A percentile compares a stretch with the other conserved stretches of the same genome.
These are phyloP conservation scores for Myxocyprinus asiaticus DNA, from an alignment of 2,113 vertebrate species.

Conservation along the genomic window DNA sequence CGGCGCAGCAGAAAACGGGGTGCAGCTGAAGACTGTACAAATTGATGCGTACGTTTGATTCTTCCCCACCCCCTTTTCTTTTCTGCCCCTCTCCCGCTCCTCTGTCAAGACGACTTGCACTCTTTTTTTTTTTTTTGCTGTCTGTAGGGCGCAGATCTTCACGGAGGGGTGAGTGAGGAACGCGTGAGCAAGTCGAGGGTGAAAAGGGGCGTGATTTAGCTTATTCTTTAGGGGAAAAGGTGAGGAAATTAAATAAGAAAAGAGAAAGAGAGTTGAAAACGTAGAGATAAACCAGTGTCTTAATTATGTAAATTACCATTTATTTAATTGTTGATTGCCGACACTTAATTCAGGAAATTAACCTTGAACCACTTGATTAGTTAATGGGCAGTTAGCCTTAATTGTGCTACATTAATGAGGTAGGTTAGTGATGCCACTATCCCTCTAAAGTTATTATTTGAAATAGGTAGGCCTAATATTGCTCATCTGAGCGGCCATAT, in stretches of 20 bases:
- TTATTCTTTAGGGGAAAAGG: constrained; percentile 51
- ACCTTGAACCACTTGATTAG: constrained; percentile 32
- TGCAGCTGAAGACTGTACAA: constrained; percentile 78
- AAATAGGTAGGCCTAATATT: background rate
- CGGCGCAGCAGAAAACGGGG: constrained; percentile 72
- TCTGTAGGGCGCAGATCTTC: constrained; percentile 70
- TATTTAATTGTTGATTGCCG: constrained; percentile 15
- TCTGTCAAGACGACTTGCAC: constrained; percentile 74
- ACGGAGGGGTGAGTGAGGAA: constrained; percentile 72
- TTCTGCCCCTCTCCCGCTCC: constrained; percentile 65
- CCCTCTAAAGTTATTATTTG: constrained; percentile 7
- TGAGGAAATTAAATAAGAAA: constrained; percentile 28
- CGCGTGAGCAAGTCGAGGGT: constrained; percentile 67
- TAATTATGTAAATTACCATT: constrained; percentile 28
- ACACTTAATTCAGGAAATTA: constrained; percentile 34
- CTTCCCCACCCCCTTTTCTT: constrained; percentile 34
- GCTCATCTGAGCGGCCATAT: background rate
- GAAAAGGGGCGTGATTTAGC: constrained; percentile 59
- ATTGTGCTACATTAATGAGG: constrained; percentile 23
- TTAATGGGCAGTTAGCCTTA: constrained; percentile 18
- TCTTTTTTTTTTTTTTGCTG: constrained; percentile 55
- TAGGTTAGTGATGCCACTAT: background rate
- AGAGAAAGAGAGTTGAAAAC: background rate
- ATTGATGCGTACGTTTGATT: constrained; percentile 76
- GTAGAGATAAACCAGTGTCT: constrained; percentile 2